These are phyloP conservation scores for Formica selysi DNA, from an alignment of 1,140 invertebrate genomes.

Conservation along the genomic window DNA sequence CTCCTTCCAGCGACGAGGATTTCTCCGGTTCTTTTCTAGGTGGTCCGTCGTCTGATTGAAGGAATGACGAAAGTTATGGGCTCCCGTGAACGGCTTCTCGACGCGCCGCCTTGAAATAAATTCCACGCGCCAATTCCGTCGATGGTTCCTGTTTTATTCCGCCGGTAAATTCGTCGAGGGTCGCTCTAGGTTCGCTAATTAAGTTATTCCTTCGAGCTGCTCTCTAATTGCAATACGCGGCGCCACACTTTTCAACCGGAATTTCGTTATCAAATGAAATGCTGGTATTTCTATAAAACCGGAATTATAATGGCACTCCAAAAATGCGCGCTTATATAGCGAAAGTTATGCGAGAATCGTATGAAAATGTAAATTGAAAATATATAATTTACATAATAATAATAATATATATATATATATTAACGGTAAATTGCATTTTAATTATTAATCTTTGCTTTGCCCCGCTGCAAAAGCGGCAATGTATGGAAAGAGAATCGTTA, in stretches of 20 bases:
- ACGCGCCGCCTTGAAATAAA: constrained; percentile 66
- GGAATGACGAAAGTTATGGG: constrained; percentile 74
- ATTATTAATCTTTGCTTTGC: constrained; percentile 33
- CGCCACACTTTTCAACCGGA: constrained; percentile 16
- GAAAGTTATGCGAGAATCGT: constrained; percentile 9
- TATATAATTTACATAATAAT: constrained; percentile 40
- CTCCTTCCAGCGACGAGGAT: constrained; percentile 66
- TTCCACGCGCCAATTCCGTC: constrained; percentile 58
- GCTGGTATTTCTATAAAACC: constrained; percentile 18
- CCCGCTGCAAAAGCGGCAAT: neutral
- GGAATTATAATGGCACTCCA: constrained; percentile 12
- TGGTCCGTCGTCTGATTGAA: constrained; percentile 72
- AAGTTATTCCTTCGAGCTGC: constrained; percentile 50
- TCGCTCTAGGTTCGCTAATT: constrained; percentile 31
- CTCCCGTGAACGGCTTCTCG: constrained; percentile 70
- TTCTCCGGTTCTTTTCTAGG: constrained; percentile 76
- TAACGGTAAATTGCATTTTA: constrained; percentile 34
- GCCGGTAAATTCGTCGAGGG: neutral
- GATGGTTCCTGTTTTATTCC: neutral
- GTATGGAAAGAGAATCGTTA: constrained; percentile 7
- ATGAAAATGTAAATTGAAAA: constrained; percentile 41
- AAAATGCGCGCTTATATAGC: neutral
- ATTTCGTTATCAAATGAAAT: constrained; percentile 23
- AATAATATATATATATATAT: constrained; percentile 4
- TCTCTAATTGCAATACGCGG: constrained; percentile 36